Base-by-base conservation (phyloP, 1,140 invertebrate genomes). In the Ladona fulva region DNA sequence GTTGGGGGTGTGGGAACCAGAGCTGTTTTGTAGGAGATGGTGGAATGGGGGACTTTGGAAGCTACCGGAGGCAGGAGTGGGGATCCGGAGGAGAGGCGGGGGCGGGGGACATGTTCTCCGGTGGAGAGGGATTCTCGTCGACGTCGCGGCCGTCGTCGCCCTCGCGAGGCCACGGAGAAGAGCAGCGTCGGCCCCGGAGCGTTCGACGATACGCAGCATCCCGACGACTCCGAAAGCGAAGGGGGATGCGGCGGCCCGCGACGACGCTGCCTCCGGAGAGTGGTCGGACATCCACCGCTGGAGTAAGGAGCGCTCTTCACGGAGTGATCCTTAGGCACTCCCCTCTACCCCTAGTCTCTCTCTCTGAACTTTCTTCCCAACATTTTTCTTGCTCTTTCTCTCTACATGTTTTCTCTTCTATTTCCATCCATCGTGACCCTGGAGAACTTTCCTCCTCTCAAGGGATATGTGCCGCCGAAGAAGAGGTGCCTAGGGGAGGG, bases 41-140 rank as follows among this genome's bases (percentile, higher is more conserved):
- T 79, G 81, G 79, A 78, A 75, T 81, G 82, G 81, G 78, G 81
- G 81, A 77, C 79, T 80, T 80, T 78, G 79, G 80, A 81, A 82
- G 83, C 82, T 82, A 82, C 81, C 5, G 52, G 79, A 79, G 80
- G 76, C 82, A 82, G 83, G 81, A 84, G 81, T 82, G 83, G 80
- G 84, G 84, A 85, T 3, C 5, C 14, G 52, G 12, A 12, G 52
- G 52, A 5, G 44, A 85, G 14, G 52, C 14, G 52, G 12, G 52
- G 52, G 52, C 1, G 44, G 44, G 44, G 44, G 44, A 11, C 10
- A 52, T 10, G 44, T 10, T 52, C 19, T 52, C 44, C 44, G 44
- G 80, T 83, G 81, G 81, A 80, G 80, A 80, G 81, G 82, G 79
- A 80, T 77, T 25, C 74, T 79, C 78, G 74, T 66, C 77, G 42